These are phyloP conservation scores for Unio delphinus DNA, from an alignment of 2,888 invertebrate genomes.

Conservation along the genomic window DNA sequence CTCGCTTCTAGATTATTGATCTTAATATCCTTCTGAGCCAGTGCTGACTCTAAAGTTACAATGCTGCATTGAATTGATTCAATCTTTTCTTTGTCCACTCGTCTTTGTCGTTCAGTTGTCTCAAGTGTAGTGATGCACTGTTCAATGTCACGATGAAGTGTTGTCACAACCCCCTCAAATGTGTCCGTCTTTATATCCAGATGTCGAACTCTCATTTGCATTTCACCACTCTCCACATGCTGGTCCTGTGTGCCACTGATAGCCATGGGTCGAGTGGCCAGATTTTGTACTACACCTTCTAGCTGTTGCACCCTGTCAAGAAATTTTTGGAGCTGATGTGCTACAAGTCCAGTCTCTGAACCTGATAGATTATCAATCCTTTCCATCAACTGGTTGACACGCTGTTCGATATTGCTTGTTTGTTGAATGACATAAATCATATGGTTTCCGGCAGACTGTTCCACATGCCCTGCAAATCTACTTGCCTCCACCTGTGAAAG, in stretches of 20 bases:
- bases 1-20: conserved; percentile 60
- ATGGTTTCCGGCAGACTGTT: too few relatives aligned
- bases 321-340: too few relatives aligned
- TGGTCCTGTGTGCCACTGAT: conserved; percentile 12
- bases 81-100: conserved; percentile 19
- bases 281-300: too few relatives aligned
- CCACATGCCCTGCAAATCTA: too few relatives aligned
- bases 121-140: conserved; percentile 51
- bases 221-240: conserved; percentile 17
- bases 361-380: too few relatives aligned
- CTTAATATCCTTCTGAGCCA: conserved; percentile 49
- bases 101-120: conserved; percentile 32
- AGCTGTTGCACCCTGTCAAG: too few relatives aligned
- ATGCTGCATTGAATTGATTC: conserved; percentile 37
- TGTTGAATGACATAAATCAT: too few relatives aligned
- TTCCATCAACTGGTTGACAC: too few relatives aligned
- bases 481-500: too few relatives aligned
- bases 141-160: conserved; percentile 59
- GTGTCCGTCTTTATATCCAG: conserved; percentile 14
- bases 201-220: conserved; percentile 29
- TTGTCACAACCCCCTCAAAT: conserved; percentile 48
- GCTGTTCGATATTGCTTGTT: too few relatives aligned
- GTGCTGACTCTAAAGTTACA: conserved; percentile 29
- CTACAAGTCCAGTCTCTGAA: too few relatives aligned
- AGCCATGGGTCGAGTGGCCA: conserved; percentile 3